Base-by-base conservation (phyloP, 2,888 invertebrate species). In the Orchesella flavescens region DNA sequence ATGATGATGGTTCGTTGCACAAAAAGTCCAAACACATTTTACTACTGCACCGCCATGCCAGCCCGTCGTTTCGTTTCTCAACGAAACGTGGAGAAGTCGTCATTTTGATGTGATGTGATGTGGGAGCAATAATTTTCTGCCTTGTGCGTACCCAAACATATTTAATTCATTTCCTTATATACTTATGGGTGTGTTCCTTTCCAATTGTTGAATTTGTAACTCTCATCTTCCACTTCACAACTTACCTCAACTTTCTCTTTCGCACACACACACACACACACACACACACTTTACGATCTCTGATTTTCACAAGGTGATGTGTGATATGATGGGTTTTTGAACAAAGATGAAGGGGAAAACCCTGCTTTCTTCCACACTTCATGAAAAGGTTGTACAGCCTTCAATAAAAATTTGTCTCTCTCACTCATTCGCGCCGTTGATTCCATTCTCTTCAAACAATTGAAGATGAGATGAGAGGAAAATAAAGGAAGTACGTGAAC, bases 331-430 rank as follows among this genome's bases (percentile, higher is more conserved):
- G 34, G n/a, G n/a, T n/a, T n/a, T n/a, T 34, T 34, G 34, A 34
- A 7, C 34, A 34, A 34, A 34, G 34, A 34, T 34, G 34, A 34
- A 34, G 34, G 34, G 7, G 34, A 2, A 34, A 7, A 34, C 3
- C n/a, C 34, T 34, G 34, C 7, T 34, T 34, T 7, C 34, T 34
- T 7, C n/a, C n/a, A n/a, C n/a, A n/a, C n/a, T 7, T 34, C 7
- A 7, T 34, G 7, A 34, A 7, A 34, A 34, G 2, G 7, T 34
- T 4, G 34, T 34, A 34, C 34, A 34, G 34, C 34, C 61, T 21
- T 61, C 24, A 61, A 61, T 61, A 61, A 61, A 61, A 61, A 23
- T 24, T 61, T 61, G 61, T 61, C 61, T 24, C 61, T n/a, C n/a
- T 61, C 61, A 61, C 61, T 61, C 61, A 24, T 24, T 61, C 68